A percentile compares a stretch with the other conserved stretches of the same genome.
These are phyloP conservation scores for Mustelus asterias DNA, from an alignment of 2,113 vertebrate genomes.

Conservation along the genomic window DNA sequence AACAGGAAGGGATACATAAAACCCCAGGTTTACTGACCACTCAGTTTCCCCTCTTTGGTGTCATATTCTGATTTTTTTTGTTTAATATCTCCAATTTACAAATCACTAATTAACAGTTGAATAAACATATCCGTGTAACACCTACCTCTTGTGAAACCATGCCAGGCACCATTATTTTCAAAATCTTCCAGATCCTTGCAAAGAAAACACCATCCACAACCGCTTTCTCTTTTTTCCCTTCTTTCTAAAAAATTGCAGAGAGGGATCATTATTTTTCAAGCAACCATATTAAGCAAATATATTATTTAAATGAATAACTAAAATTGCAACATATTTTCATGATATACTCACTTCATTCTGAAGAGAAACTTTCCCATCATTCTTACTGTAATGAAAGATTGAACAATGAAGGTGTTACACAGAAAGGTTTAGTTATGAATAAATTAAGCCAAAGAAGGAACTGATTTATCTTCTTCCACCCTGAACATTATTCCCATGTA, in stretches of 20 bases:
- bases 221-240: constrained; percentile 79
- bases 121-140: not conserved
- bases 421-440: not conserved
- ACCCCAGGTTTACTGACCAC: not conserved
- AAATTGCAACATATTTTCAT: not conserved
- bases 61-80: not conserved
- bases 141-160: constrained; percentile 85
- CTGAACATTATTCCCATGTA: not conserved
- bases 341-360: constrained; percentile 68
- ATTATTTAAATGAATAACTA: not conserved
- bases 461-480: not conserved
- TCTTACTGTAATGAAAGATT: constrained; percentile 62
- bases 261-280: not conserved
- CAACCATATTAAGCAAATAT: not conserved
- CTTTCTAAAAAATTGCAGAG: constrained; percentile 61
- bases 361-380: constrained; percentile 61
- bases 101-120: not conserved
- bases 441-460: not conserved
- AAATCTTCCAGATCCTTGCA: constrained; percentile 64
- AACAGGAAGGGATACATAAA: not conserved
- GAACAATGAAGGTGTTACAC: not conserved
- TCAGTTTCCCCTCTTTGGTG: not conserved
- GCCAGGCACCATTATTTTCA: constrained; percentile 79
- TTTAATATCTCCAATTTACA: not conserved
- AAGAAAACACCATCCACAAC: constrained; percentile 82